phyloP scores from a whole-genome alignment of 2,888 invertebrate genomes.

The Sphaeridia pumilis region DNA sequence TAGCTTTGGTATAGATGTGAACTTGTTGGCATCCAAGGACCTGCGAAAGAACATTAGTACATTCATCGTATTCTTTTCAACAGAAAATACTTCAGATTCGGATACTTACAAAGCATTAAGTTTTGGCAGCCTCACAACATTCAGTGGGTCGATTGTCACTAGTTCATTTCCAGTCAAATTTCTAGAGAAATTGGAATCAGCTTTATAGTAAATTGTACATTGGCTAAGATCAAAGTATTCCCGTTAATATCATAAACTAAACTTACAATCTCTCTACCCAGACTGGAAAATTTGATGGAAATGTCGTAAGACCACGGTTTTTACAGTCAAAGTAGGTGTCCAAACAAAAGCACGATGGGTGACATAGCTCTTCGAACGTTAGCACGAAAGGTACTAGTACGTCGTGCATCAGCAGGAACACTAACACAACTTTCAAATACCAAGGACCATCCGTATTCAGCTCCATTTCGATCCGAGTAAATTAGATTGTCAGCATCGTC shows the following conservation, averaged over 20 bases:
- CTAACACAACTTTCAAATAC: no score
- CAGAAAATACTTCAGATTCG: no score
- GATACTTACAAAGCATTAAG: conserved; percentile 47
- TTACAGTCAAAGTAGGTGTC: conserved; percentile 64
- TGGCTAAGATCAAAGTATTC: conserved; percentile 4
- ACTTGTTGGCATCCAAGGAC: conserved; percentile 49
- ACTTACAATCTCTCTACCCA: conserved; percentile 67
- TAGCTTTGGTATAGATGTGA: conserved; percentile 46
- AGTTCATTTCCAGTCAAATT: conserved; percentile 45
- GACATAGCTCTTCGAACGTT: conserved; percentile 25
- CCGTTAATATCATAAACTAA: conserved; percentile 36
- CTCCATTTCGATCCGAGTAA: no score
- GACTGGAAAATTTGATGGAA: conserved; percentile 59
- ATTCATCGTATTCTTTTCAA: no score
- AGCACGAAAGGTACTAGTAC: no score
- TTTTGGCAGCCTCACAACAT: conserved; percentile 44
- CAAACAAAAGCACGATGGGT: conserved; percentile 52
- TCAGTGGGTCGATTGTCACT: conserved; percentile 43
- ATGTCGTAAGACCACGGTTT: conserved; percentile 53
- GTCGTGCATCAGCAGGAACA: no score
- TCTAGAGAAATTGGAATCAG: conserved; percentile 40
- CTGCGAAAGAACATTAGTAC: no score
- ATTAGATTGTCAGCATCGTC: no score
- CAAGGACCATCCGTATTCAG: no score
- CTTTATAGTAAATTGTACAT: no score